Percentiles rank a stretch among this genome's conserved stretches.
Evolutionary conservation across 2,113 vertebrate species (phyloP).

Genomic region (Gymnorhina tibicen): DNA sequence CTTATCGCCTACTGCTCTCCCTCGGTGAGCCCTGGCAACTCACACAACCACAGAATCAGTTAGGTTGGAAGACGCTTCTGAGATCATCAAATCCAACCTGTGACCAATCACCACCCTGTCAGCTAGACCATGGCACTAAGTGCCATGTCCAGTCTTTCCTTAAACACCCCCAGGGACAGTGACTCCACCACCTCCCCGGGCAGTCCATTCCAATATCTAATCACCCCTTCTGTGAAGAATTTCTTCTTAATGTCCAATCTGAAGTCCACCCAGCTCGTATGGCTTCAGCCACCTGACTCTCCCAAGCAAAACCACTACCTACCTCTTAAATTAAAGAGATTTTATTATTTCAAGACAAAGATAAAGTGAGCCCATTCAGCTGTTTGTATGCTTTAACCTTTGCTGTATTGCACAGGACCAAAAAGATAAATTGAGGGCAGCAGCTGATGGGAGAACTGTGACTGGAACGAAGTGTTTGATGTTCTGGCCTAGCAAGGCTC

Average conservation of each 20-base stretch:
- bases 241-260: neutral
- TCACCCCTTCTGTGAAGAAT: neutral
- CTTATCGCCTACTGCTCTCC: accelerated
- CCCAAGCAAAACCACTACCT: neutral
- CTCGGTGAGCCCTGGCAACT: neutral
- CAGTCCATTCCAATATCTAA: neutral
- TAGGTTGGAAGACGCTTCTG: neutral
- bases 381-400: neutral
- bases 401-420: neutral
- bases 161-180: neutral
- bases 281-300: neutral
- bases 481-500: neutral
- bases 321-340: neutral
- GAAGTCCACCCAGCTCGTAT: accelerated
- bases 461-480: neutral
- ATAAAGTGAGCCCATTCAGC: neutral
- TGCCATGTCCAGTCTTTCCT: neutral
- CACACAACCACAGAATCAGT: neutral
- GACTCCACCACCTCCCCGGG: neutral
- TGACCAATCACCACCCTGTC: too few species aligned
- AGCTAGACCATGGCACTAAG: neutral
- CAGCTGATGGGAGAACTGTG: neutral
- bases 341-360: neutral
- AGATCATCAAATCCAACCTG: neutral
- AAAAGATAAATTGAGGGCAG: neutral